Evolutionary conservation across 2,797 vertebrate species (phyloP).

Genomic region (Meda fulgida): DNA sequence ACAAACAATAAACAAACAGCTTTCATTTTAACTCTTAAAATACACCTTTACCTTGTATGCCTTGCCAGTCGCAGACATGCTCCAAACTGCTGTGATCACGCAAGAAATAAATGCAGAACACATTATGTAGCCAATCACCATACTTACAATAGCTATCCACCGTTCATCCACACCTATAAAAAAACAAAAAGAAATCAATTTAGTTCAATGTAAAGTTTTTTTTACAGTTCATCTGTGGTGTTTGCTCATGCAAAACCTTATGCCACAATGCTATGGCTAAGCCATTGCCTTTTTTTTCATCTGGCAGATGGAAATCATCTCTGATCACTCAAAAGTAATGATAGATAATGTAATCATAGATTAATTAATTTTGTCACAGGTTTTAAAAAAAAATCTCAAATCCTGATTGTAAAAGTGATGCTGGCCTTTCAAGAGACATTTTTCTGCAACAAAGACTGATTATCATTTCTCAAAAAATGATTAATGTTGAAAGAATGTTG

Average conservation of each 20-base stretch:
- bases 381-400: no score
- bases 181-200: constrained; percentile 23
- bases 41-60: constrained; percentile 78
- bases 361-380: no score
- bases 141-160: constrained; percentile 79
- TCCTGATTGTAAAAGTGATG: background rate
- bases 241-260: background rate
- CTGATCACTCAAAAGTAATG: background rate
- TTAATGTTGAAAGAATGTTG: background rate
- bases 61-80: constrained; percentile 70
- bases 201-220: background rate
- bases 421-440: no score
- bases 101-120: constrained; percentile 77
- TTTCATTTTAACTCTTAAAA: background rate
- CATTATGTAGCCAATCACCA: constrained; percentile 78
- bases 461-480: no score
- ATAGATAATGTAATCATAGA: no score
- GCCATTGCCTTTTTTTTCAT: background rate
- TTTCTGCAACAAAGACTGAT: no score
- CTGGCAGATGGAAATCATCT: background rate
- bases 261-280: no score
- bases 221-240: background rate
- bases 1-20: background rate
- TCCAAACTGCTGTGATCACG: constrained; percentile 73
- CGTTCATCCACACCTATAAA: constrained; percentile 73